Evolutionary conservation across 2,888 invertebrate genomes (phyloP), one percentile per base, ranked within the genome.

Genomic region (Mycalesis mineus): DNA sequence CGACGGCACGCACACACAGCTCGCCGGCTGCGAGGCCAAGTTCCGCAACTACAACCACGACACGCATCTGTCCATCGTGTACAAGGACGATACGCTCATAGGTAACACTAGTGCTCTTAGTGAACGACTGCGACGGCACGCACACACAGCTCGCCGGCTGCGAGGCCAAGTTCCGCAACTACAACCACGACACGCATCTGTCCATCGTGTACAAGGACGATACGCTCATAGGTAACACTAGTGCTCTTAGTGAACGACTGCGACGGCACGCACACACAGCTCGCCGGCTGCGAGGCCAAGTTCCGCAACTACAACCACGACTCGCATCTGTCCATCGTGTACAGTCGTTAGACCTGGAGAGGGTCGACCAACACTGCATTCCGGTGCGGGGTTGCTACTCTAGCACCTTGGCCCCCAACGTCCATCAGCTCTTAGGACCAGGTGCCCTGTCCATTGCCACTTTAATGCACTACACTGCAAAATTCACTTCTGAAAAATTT

Each of bases 361-460:
- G 5, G 29, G 29, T 4, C 29, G 99, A 7, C 45, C 4, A 6
- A 29, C 29, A 29, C 5, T 29, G 7, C 99, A n/a, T n/a, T n/a
- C n/a, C n/a, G n/a, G n/a, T n/a, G n/a, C n/a, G n/a, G n/a, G n/a
- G n/a, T n/a, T n/a, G n/a, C n/a, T n/a, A n/a, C n/a, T n/a, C n/a
- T n/a, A n/a, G n/a, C n/a, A n/a, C n/a, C n/a, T n/a, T n/a, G 98
- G 0, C 98, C 98, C 80, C 99, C 99, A 0, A 97, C 98, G n/a
- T n/a, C n/a, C n/a, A n/a, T n/a, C n/a, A n/a, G n/a, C n/a, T n/a
- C n/a, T n/a, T n/a, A n/a, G n/a, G n/a, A n/a, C n/a, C n/a, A n/a
- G n/a, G n/a, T n/a, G n/a, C n/a, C n/a, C n/a, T n/a, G n/a, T n/a
- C n/a, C n/a, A n/a, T n/a, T n/a, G n/a, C n/a, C n/a, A n/a, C n/a